These are phyloP conservation scores for Hydrolagus colliei DNA, from an alignment of 2,797 vertebrate genomes.

Conservation along the genomic window DNA sequence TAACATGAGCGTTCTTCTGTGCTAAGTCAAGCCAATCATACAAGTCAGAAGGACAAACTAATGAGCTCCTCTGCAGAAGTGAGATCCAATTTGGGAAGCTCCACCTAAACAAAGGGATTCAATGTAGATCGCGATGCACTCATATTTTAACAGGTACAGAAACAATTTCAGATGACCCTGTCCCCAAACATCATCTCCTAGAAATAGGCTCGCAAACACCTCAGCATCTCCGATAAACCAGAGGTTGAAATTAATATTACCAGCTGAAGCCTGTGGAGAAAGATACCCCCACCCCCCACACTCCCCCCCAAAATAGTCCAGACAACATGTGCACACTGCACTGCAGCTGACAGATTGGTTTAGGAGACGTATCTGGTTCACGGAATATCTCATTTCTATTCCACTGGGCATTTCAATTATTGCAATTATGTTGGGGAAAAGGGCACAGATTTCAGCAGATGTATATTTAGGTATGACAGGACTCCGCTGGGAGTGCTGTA, in stretches of 20 bases:
- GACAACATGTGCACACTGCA: neutral
- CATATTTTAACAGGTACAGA: no score
- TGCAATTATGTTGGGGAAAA: neutral
- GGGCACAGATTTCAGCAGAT: slow-evolving; percentile 8
- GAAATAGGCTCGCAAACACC: neutral
- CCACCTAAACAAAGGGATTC: no score
- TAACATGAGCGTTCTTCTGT: neutral
- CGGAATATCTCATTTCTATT: neutral
- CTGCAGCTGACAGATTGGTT: neutral
- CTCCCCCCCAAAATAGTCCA: neutral
- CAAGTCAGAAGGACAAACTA: neutral
- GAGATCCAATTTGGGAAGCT: neutral
- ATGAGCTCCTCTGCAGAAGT: neutral
- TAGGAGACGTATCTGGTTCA: neutral
- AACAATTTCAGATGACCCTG: no score
- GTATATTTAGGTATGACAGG: slow-evolving; percentile 12
- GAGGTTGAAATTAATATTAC: neutral
- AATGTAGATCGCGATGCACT: no score
- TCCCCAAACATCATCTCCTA: no score
- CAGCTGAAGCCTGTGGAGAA: neutral
- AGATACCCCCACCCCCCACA: no score
- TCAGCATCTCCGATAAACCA: neutral
- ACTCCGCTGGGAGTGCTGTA: neutral
- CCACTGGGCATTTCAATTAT: neutral
- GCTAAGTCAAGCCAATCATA: neutral